These are phyloP conservation scores for Gambusia holbrooki DNA, from an alignment of 2,113 vertebrate species.

Conservation along the genomic window DNA sequence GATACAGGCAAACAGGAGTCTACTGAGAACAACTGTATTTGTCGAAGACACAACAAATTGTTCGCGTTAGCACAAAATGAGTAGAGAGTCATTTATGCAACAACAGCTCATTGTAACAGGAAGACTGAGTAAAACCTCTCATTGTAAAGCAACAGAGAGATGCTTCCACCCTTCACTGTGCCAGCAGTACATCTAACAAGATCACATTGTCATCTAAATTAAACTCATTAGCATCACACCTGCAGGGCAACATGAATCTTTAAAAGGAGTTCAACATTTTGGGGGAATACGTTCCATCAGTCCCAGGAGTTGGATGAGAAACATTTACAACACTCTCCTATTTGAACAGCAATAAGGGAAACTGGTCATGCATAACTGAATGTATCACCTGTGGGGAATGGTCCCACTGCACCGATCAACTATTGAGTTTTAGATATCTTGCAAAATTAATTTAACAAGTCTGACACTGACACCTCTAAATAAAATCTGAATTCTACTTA, in stretches of 20 bases:
- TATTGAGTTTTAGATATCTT: background rate
- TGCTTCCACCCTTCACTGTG: background rate
- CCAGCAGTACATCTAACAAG: conserved; percentile 6
- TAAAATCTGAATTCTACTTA: background rate
- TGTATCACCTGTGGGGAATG: background rate
- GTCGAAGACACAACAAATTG: conserved; percentile 29
- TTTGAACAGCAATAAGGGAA: background rate
- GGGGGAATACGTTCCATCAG: background rate
- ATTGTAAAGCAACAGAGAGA: conserved; percentile 9
- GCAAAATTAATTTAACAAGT: background rate
- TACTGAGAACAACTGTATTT: conserved; percentile 39
- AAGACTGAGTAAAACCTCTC: conserved; percentile 27
- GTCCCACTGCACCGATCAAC: too few species aligned
- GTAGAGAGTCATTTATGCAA: conserved; percentile 34
- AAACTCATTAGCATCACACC: conserved; percentile 8
- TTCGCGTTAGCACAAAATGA: conserved; percentile 35
- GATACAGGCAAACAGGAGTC: conserved; percentile 37
- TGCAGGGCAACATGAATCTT: conserved; percentile 6
- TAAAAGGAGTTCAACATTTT: conserved; percentile 17
- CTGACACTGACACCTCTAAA: background rate
- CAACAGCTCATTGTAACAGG: conserved; percentile 15
- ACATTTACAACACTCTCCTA: background rate
- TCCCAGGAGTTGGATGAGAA: background rate
- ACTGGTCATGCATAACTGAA: background rate
- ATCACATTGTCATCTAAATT: conserved; percentile 4